Evolutionary conservation across 2,888 invertebrate genomes (phyloP).

Genomic region (Teinopalpus imperialis): DNA sequence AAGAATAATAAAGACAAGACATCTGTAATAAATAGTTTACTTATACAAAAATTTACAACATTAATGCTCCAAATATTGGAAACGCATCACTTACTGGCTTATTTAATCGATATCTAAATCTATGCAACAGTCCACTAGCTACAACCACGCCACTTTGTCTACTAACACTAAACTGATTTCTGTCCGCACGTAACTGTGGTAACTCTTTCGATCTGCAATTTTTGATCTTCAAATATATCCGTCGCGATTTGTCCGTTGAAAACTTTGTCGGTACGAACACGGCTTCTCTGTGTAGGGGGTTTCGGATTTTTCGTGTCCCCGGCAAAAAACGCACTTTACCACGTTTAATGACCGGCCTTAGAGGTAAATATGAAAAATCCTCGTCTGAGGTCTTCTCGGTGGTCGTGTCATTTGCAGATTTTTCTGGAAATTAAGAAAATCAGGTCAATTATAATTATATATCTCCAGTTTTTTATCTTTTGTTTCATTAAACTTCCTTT

Average conservation of each 20-base stretch:
- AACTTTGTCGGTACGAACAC: constrained; percentile 60
- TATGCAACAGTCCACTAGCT: constrained; percentile 62
- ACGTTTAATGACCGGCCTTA: constrained; percentile 46
- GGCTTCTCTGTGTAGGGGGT: constrained; percentile 45
- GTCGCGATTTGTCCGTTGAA: constrained; percentile 33
- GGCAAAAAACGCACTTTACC: constrained; percentile 54
- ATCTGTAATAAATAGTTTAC: constrained; percentile 23
- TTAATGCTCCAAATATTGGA: constrained; percentile 68
- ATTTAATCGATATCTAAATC: constrained; percentile 67
- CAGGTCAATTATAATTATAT: no score
- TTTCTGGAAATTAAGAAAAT: constrained; percentile 44
- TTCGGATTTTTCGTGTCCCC: constrained; percentile 34
- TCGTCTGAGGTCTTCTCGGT: constrained; percentile 51
- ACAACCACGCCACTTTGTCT: constrained; percentile 45
- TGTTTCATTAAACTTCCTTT: no score
- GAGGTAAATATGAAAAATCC: constrained; percentile 49
- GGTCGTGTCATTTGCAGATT: constrained; percentile 36
- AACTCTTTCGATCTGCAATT: constrained; percentile 47
- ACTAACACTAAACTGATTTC: constrained; percentile 33
- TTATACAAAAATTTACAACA: constrained; percentile 44
- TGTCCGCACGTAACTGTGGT: constrained; percentile 23
- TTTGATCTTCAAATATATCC: constrained; percentile 58
- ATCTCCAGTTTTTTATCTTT: no score
- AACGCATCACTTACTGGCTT: constrained; percentile 46
- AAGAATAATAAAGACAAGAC: not conserved